These are phyloP conservation scores for Tetragonula clypearis DNA, from an alignment of 1,140 invertebrate species.

Conservation along the genomic window DNA sequence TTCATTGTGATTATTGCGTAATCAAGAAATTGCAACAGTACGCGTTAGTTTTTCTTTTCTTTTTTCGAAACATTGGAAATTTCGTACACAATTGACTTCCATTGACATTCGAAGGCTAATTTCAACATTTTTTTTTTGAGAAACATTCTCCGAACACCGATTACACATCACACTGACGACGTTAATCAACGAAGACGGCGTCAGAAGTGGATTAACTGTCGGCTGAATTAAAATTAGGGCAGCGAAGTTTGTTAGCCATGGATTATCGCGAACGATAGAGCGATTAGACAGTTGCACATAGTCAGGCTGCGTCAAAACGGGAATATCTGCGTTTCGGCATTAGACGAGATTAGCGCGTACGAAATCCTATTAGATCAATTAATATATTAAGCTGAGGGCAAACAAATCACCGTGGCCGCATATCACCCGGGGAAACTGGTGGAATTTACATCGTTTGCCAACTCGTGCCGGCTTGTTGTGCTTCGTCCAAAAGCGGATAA, in stretches of 20 bases:
- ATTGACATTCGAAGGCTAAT: no score
- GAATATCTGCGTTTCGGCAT: background rate
- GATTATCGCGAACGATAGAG: background rate
- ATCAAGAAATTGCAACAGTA: no score
- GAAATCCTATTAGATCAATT: background rate
- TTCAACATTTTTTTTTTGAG: no score
- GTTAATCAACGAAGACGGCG: background rate
- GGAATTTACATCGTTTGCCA: background rate
- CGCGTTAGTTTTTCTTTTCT: no score
- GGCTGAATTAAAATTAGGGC: background rate
- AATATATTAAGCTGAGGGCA: background rate
- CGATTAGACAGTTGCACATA: background rate
- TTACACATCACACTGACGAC: no score
- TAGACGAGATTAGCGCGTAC: background rate
- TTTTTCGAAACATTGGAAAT: no score
- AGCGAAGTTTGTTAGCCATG: background rate
- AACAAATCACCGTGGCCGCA: background rate
- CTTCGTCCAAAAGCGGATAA: background rate
- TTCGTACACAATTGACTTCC: no score
- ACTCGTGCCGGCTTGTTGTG: rapidly evolving
- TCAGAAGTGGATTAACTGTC: background rate
- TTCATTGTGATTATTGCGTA: no score
- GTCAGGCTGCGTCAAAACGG: background rate
- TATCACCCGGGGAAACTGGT: background rate
- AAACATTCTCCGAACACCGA: no score